phyloP scores from a whole-genome alignment of 2,888 invertebrate species.

The Strigamia crassipes region DNA sequence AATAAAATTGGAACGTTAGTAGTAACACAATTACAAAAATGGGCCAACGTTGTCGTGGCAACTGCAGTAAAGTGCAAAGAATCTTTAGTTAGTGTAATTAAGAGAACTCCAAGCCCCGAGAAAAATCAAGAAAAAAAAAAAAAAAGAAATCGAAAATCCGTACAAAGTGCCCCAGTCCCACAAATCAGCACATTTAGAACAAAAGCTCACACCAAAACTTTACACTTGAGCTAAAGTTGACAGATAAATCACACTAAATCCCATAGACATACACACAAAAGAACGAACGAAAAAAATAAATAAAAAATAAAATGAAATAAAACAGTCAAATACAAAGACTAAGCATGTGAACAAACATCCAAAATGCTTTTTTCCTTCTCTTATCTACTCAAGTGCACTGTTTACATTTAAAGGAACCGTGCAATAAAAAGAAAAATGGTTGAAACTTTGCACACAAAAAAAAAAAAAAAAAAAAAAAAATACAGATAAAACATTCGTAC shows the following conservation, averaged over 20 bases:
- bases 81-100: conserved; percentile 5
- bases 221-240: conserved; percentile 21
- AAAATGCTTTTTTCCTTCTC: conserved; percentile 4
- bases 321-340: conserved; percentile 21
- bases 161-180: conserved; percentile 4
- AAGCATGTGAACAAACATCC: conserved; percentile 16
- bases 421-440: too few relatives aligned
- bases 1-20: neutral
- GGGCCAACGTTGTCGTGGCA: neutral
- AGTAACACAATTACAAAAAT: neutral
- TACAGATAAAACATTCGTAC: too few relatives aligned
- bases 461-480: too few relatives aligned
- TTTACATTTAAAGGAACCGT: neutral
- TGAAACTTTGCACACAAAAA: too few relatives aligned
- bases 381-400: conserved; percentile 16
- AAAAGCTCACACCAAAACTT: conserved; percentile 6
- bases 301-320: neutral
- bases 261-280: conserved; percentile 2
- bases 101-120: neutral
- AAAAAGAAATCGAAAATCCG: conserved; percentile 5
- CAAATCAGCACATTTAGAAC: conserved; percentile 21
- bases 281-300: neutral
- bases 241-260: conserved; percentile 16
- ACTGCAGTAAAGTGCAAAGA: neutral
- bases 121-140: neutral